Evolutionary conservation across 2,797 vertebrate genomes (phyloP), one percentile per base, ranked within the genome.

Genomic region (Nasua narica): DNA sequence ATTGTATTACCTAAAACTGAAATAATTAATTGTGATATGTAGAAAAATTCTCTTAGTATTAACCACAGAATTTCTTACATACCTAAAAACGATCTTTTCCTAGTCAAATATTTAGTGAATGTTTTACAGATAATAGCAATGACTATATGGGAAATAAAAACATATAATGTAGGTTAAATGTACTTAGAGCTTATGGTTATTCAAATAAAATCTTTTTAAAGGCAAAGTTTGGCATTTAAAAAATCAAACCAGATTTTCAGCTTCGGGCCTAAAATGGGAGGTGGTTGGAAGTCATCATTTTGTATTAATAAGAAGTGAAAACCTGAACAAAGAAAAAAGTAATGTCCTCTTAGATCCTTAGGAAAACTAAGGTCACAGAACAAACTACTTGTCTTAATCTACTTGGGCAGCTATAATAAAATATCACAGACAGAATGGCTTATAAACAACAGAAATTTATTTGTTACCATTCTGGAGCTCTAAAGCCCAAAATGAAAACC

Each of bases 1-100:
- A 52, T 91, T 96, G 32, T 70, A 56, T 88, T 81, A 94, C 18
- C 46, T 95, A 35, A 89, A 95, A 60, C 93, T 96, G 43, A 83
- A n/a, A 74, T 40, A 0, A 0, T 43, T 82, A 76, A 56, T 25
- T 94, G 3, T 25, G 37, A 72, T 50, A 91, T 85, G 58, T 52
- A 95, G 50, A 93, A 97, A 95, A 60, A 3, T 23, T 95, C 52
- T 96, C 69, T 95, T 79, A 10, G 9, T 52, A 56, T 56, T 37
- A 91, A 82, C 15, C 10, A 81, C 14, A 85, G 7, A 65, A 92
- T 95, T 92, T 86, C 32, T 60, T 67, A 74, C 3, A 77, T 9
- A 43, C 12, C 65, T 77, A 48, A 77, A 69, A 94, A 91, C 54
- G n/a, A 69, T 27, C 5, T 12, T 74, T 48, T 95, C 58, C 35